A percentile compares a stretch with the other conserved stretches of the same genome.
Conservation (phyloP, 2,888 invertebrate species). For the Sinopyrophorus schimmeli region DNA sequence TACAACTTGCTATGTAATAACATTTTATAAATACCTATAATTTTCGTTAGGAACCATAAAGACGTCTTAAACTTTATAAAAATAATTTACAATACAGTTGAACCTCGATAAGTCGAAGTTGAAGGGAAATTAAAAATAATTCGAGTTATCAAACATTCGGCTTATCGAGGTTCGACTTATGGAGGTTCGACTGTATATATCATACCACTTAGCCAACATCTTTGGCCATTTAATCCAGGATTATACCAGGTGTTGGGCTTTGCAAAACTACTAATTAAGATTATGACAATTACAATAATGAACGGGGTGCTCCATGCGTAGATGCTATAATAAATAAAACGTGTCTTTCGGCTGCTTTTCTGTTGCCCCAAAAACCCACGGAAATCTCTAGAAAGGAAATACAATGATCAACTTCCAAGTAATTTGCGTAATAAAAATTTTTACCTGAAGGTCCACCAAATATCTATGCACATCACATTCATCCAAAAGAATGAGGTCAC, state of each 20-base stretch:
- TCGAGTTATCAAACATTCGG: too few species aligned
- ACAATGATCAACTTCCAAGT: background rate
- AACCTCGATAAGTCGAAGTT: too few species aligned
- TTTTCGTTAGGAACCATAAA: too few species aligned
- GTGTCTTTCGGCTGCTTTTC: constrained; percentile 27
- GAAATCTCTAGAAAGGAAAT: constrained; percentile 23
- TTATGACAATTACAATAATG: constrained; percentile 17
- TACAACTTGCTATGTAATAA: too few species aligned
- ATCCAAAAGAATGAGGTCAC: constrained; percentile 77
- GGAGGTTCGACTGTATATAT: too few species aligned
- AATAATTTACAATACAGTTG: too few species aligned
- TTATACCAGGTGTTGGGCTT: constrained; percentile 8
- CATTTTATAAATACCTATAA: too few species aligned
- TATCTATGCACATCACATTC: constrained; percentile 84
- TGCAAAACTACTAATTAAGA: background rate
- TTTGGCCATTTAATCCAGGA: too few species aligned
- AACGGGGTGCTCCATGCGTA: constrained; percentile 33
- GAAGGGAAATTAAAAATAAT: too few species aligned
- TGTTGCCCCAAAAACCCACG: constrained; percentile 28
- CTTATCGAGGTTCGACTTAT: too few species aligned
- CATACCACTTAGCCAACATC: too few species aligned
- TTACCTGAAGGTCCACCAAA: constrained; percentile 73
- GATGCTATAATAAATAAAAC: constrained; percentile 29
- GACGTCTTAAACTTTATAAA: too few species aligned
- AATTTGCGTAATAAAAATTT: background rate